A percentile compares a stretch with the other conserved stretches of the same genome.
Evolutionary conservation across 1,140 invertebrate genomes (phyloP).

Genomic region (Papilio polyxenes): DNA sequence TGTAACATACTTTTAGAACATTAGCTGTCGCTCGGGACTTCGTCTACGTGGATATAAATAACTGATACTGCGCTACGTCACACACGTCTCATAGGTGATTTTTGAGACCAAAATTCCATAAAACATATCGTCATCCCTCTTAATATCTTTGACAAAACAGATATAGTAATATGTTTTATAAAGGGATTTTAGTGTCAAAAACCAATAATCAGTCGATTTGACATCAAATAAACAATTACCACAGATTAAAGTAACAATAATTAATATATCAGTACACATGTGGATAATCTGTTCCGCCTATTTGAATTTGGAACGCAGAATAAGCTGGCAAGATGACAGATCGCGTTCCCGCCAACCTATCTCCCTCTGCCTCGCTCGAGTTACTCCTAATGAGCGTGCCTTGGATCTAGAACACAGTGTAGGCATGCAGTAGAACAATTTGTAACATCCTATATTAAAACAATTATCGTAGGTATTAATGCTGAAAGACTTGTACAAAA

Average conservation of each 20-base stretch:
- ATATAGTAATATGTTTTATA: too few species aligned
- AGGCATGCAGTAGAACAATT: constrained; percentile 1
- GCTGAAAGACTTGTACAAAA: too few species aligned
- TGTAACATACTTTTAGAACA: background rate
- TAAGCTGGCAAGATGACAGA: constrained; percentile 60
- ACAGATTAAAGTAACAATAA: constrained; percentile 33
- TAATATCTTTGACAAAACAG: too few species aligned
- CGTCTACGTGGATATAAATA: too few species aligned
- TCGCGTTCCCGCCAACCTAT: constrained; percentile 45
- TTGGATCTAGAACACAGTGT: constrained; percentile 40
- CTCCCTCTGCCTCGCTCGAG: constrained; percentile 46
- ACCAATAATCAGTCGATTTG: background rate
- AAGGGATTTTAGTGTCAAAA: too few species aligned
- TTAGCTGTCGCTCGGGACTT: background rate
- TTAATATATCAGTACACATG: constrained; percentile 44
- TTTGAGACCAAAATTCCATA: too few species aligned
- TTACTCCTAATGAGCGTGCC: constrained; percentile 62
- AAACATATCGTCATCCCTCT: too few species aligned
- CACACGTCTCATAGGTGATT: too few species aligned
- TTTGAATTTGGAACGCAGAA: constrained; percentile 52
- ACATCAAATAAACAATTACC: constrained; percentile 32
- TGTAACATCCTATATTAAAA: background rate
- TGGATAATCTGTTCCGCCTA: constrained; percentile 43
- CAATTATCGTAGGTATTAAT: too few species aligned
- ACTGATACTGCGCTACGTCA: too few species aligned